Percentiles rank a stretch among this genome's conserved stretches.
phyloP scores from a whole-genome alignment of 2,888 invertebrate species.

The Dioctria linearis region DNA sequence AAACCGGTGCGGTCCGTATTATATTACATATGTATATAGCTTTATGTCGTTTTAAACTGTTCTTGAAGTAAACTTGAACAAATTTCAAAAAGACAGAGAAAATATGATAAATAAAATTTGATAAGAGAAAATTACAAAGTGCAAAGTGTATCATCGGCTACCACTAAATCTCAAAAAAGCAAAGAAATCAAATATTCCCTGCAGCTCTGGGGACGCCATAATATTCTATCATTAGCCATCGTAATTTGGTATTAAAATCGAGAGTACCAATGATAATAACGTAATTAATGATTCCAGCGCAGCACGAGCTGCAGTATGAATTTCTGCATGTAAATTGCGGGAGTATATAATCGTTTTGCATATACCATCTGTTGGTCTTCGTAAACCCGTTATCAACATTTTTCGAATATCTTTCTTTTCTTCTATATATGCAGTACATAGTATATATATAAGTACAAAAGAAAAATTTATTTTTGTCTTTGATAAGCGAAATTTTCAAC shows the following conservation, averaged over 20 bases:
- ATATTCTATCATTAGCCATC: background rate
- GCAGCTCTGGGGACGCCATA: slow-evolving; percentile 9
- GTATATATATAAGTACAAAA: no score
- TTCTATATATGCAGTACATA: no score
- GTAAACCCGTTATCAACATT: background rate
- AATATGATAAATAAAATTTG: slow-evolving; percentile 6
- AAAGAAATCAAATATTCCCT: background rate
- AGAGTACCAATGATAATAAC: background rate
- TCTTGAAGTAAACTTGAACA: slow-evolving; percentile 37
- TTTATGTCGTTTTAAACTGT: background rate
- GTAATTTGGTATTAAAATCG: background rate
- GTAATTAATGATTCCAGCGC: background rate
- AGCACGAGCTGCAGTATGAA: background rate
- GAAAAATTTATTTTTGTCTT: slow-evolving; percentile 18
- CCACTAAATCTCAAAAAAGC: background rate
- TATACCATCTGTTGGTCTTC: no score
- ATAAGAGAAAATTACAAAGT: slow-evolving; percentile 37
- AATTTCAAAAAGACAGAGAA: background rate
- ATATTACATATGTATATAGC: background rate
- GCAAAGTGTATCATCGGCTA: slow-evolving; percentile 39
- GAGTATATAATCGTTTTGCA: background rate
- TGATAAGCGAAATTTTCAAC: background rate
- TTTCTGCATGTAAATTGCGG: no score
- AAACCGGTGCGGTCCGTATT: background rate
- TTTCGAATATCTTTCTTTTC: no score